Base-by-base conservation (phyloP, 2,113 vertebrate species). In the Salvelinus namaycush region DNA sequence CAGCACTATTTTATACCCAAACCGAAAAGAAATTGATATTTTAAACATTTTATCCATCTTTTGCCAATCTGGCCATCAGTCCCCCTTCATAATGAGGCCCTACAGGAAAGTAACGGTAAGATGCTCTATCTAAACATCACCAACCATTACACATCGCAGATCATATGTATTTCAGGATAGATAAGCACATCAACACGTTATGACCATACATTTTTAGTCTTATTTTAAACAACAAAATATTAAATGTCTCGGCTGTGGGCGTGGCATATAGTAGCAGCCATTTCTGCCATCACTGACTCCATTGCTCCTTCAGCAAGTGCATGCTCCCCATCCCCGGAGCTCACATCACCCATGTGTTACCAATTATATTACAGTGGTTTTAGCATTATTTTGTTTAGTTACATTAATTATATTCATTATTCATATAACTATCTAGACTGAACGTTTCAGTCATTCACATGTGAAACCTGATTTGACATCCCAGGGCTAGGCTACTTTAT, bases 21-120 rank as follows among this genome's bases (percentile, higher is more conserved):
- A 81, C 67, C 81, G 49, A 84, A 88, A 87, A 89, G 85, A 93
- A 95, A 88, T 65, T 48, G 84, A 83, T 86, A 93, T 94, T 96
- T 95, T 93, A 87, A 87, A 88, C 91, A 91, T 97, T 98, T 98
- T 97, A 88, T 70, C 89, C 89, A 89, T 89, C 94, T 95, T 94
- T 80, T 89, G 90, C 87, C 66, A 76, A 89, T 90, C 57, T 69
- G 78, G 87, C 87, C 92, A 87, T 22, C n/a, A 5, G 59, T 16
- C n/a, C 59, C 82, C 90, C 84, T 14, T 86, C 90, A 92, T 72
- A 79, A 78, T 86, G 85, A 54, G 70, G 90, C 92, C 70, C 81
- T 86, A 54, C 92, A 93, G 93, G 88, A 74, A 73, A 68, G 67
- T 86, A 54, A 80, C 44, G 87, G 1, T 0, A 57, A 68, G 68